Evolutionary conservation across 2,797 vertebrate genomes (phyloP), one percentile per base, ranked within the genome.

Genomic region (Urocyon cinereoargenteus): DNA sequence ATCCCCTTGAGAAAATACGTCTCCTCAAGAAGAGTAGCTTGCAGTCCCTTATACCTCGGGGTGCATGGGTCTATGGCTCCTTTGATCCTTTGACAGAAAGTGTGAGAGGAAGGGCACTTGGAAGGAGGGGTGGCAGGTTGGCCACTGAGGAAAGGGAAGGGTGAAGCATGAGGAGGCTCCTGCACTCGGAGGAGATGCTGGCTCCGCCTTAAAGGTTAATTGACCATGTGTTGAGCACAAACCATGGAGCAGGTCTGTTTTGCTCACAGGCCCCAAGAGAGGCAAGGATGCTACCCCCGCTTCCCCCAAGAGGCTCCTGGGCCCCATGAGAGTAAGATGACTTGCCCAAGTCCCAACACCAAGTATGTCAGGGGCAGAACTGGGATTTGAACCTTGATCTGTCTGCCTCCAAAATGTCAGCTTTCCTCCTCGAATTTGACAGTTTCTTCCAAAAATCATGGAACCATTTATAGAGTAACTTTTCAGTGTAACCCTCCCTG

Each of bases 1-100:
- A 82, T 89, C 21, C 12, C 86, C 70, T 77, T 72, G 14, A 84
- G 78, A 96, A 96, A 97, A 86, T 55, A 66, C 75, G 14, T 62
- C 18, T n/a, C 78, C 55, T 64, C 28, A 77, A 40, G 40, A 90
- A 24, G 31, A 84, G 66, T 14, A 53, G 24, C 55, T 79, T 22
- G 89, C 59, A 62, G 55, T 59, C 49, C 75, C 64, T 92, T 66
- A 36, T 11, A 45, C 45, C 26, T 90, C 40, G 57, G 57, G 59
- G 66, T 85, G 22, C 40, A 79, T 91, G 72, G 53, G 24, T 95
- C 79, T n/a, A 12, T 89, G 53, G 55, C 10, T 49, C n/a, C 62
- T 85, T 53, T 78, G 79, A 45, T 90, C 55, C 57, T 94, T 62
- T 62, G 64, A 77, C 34, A 61, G 68, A 89, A 59, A 36, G 9